phyloP scores from a whole-genome alignment of 2,797 vertebrate species.

The Myotis daubentonii region DNA sequence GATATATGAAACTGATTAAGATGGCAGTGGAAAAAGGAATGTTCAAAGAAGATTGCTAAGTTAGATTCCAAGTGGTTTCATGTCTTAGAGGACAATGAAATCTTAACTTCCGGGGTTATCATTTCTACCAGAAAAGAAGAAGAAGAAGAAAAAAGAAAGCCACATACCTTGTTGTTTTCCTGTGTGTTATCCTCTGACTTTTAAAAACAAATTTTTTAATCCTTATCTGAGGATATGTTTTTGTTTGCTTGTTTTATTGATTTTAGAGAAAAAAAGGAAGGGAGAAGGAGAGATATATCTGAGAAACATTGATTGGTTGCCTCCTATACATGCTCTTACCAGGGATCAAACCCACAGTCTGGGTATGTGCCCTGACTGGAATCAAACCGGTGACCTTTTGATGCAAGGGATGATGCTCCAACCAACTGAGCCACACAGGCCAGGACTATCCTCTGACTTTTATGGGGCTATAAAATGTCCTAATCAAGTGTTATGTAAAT shows the following conservation, averaged over 20 bases:
- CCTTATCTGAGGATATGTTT: neutral
- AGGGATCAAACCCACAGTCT: neutral
- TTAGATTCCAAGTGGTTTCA: constrained; percentile 44
- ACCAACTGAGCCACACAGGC: neutral
- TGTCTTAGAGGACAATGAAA: constrained; percentile 43
- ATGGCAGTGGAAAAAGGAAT: constrained; percentile 26
- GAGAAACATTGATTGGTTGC: neutral
- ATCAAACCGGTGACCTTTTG: neutral
- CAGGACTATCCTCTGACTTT: constrained; percentile 28
- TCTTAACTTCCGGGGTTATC: constrained; percentile 15
- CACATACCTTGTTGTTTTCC: neutral
- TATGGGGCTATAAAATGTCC: constrained; percentile 43
- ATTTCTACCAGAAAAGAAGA: constrained; percentile 43
- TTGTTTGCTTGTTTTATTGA: neutral
- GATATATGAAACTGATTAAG: constrained; percentile 30
- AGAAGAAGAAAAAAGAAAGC: neutral
- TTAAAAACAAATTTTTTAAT: neutral
- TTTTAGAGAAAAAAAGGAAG: neutral
- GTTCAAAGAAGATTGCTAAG: constrained; percentile 36
- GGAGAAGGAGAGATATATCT: neutral
- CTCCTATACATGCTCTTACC: neutral
- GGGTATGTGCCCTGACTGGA: neutral
- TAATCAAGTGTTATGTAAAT: constrained; percentile 50
- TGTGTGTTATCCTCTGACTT: constrained; percentile 26
- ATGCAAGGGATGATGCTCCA: neutral